Evolutionary conservation across 2,797 vertebrate genomes (phyloP).

Genomic region (Sparus aurata): DNA sequence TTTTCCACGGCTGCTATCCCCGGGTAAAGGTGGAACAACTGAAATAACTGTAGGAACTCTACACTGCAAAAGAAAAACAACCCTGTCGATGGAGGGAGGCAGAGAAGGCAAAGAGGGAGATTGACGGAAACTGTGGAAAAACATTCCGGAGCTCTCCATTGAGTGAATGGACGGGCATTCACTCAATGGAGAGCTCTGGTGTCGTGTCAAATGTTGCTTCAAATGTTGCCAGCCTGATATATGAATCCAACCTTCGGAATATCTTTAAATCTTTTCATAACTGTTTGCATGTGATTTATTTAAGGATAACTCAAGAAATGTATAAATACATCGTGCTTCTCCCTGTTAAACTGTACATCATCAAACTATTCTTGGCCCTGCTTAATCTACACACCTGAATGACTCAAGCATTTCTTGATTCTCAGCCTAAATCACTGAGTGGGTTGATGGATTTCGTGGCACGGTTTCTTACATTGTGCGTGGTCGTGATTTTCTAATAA

Average conservation of each 20-base stretch:
- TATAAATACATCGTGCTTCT: constrained; percentile 11
- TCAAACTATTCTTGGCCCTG: constrained; percentile 29
- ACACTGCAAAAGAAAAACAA: too few relatives aligned
- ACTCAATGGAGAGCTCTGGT: too few relatives aligned
- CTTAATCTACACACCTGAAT: constrained; percentile 56
- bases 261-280: not conserved
- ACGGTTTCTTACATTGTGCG: constrained; percentile 11
- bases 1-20: too few relatives aligned
- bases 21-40: too few relatives aligned
- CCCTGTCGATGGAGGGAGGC: too few relatives aligned
- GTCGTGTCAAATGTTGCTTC: too few relatives aligned
- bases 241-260: not conserved
- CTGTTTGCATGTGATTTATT: not conserved
- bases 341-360: constrained; percentile 1
- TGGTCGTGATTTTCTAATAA: constrained; percentile 57
- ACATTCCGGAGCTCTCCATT: too few relatives aligned
- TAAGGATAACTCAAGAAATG: not conserved
- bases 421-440: constrained; percentile 42
- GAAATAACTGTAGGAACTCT: too few relatives aligned
- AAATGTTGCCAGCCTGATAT: too few relatives aligned
- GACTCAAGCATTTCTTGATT: constrained; percentile 38
- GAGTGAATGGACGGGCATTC: too few relatives aligned
- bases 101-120: too few relatives aligned
- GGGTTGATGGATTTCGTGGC: constrained; percentile 56
- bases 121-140: too few relatives aligned